Conservation (phyloP, 64 coral and sea anemone species). For the Pachyseris speciosa region DNA sequence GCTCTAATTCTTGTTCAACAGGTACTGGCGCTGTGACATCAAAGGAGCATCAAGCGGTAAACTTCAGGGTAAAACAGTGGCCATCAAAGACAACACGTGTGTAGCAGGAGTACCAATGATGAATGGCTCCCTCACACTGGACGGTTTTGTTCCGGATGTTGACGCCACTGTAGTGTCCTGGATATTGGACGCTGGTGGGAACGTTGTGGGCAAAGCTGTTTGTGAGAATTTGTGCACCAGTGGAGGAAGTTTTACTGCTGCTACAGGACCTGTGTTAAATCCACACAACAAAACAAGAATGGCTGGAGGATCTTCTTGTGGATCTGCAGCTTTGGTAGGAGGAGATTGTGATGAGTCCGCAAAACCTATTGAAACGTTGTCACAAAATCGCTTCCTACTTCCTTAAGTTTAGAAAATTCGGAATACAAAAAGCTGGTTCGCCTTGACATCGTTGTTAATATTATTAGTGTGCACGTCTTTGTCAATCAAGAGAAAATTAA, state of each 20-base stretch:
- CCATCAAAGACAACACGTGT: constrained; percentile 80
- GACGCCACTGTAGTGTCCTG: constrained; percentile 87
- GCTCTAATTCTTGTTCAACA: neutral
- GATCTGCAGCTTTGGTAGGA: constrained; percentile 81
- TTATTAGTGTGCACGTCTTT: too few relatives aligned
- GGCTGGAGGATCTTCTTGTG: constrained; percentile 79
- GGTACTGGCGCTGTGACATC: constrained; percentile 71
- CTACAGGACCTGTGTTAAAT: constrained; percentile 79
- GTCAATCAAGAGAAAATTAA: too few relatives aligned
- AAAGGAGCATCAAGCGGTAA: constrained; percentile 60
- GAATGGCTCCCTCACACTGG: constrained; percentile 74
- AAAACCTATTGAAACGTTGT: neutral
- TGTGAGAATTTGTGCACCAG: constrained; percentile 84
- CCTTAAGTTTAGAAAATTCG: too few relatives aligned
- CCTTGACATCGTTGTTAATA: too few relatives aligned
- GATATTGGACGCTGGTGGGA: constrained; percentile 87
- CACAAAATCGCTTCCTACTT: too few relatives aligned
- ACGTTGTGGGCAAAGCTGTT: constrained; percentile 78
- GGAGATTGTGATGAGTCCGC: neutral
- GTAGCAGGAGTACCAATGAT: constrained; percentile 87
- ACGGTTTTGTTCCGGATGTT: constrained; percentile 82
- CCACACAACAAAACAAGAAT: constrained; percentile 59
- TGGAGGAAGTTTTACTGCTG: constrained; percentile 78
- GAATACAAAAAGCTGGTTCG: too few relatives aligned
- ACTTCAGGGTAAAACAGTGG: constrained; percentile 75